These are phyloP conservation scores for Quadriops clusia DNA, from an alignment of 2,888 invertebrate species.

Conservation along the genomic window DNA sequence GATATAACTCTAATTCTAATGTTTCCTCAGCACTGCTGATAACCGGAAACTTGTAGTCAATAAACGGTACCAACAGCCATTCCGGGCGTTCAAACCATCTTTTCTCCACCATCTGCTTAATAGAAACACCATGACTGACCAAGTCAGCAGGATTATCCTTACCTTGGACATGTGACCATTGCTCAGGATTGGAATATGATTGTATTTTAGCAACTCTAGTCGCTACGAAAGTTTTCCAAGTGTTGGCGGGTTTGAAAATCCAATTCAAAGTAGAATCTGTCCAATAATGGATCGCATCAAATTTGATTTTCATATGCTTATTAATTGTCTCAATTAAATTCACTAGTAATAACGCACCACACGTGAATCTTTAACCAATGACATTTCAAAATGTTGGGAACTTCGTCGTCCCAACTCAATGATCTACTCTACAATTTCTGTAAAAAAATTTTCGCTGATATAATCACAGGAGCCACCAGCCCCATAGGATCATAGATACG, in stretches of 20 bases:
- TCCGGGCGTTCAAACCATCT: constrained; percentile 11
- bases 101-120: constrained; percentile 2
- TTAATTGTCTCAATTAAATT: constrained; percentile 12
- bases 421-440: constrained; percentile 20
- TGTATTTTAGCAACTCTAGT: constrained; percentile 16
- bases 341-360: constrained; percentile 20
- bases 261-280: constrained; percentile 23
- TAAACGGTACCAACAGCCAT: constrained; percentile 5
- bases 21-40: too few relatives aligned
- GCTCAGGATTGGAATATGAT: constrained; percentile 4
- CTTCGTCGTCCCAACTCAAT: constrained; percentile 20
- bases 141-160: constrained; percentile 13
- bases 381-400: constrained; percentile 14
- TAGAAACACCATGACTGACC: constrained; percentile 10
- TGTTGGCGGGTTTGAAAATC: constrained; percentile 14
- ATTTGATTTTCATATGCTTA: constrained; percentile 6
- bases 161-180: constrained; percentile 12
- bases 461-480: constrained; percentile 17
- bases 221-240: constrained; percentile 18
- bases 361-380: constrained; percentile 7
- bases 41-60: too few relatives aligned
- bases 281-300: constrained; percentile 13
- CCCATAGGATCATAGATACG: constrained; percentile 19
- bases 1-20: not conserved
- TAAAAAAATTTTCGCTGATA: constrained; percentile 20